Base-by-base conservation (phyloP, 2,797 vertebrate species). In the Xiphorhynchus erythropygius region DNA sequence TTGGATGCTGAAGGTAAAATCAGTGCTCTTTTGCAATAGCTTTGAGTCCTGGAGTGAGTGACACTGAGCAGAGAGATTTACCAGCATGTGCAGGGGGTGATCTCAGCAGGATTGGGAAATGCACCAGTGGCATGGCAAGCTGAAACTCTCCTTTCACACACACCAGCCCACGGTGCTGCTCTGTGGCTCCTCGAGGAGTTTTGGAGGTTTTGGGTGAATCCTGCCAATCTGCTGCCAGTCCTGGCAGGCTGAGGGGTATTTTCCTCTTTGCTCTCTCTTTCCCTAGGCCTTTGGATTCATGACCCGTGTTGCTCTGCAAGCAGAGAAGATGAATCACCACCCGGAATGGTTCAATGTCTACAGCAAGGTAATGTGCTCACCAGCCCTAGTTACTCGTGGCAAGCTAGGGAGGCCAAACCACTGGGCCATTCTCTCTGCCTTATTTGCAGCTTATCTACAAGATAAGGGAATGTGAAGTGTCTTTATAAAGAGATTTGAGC, bases 321-420 rank as follows among this genome's bases (percentile, higher is more conserved):
- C 99, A 23, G 99, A 99, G 98, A 99, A 99, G 98, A 99, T 99
- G 98, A 99, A 99, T 98, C 99, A 99, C 96, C 99, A 99, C 96
- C 99, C 99, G 0, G 99, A 99, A 93, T 99, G 99, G 99, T 99
- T 99, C 97, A 99, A 99, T 74, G 98, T 99, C 94, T 99, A 99
- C 98, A 99, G 98, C 97, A 99, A 99, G 99, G 99, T 99, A 98
- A 98, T 4, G 11, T 89, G 67, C n/a, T 68, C 80, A n/a, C 76
- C 74, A 70, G 46, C 81, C 47, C 87, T 64, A 7, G 13, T 63
- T 76, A 30, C 35, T 65, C 52, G 47, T 16, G 22, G 81, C 69
- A 53, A 18, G 53, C 46, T 85, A 87, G 44, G 39, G 47, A 69
- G 14, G 27, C 39, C 56, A 53, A 65, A 64, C 39, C 77, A 28